Conservation (phyloP, 2,113 vertebrate genomes). For the Albula glossodonta region DNA sequence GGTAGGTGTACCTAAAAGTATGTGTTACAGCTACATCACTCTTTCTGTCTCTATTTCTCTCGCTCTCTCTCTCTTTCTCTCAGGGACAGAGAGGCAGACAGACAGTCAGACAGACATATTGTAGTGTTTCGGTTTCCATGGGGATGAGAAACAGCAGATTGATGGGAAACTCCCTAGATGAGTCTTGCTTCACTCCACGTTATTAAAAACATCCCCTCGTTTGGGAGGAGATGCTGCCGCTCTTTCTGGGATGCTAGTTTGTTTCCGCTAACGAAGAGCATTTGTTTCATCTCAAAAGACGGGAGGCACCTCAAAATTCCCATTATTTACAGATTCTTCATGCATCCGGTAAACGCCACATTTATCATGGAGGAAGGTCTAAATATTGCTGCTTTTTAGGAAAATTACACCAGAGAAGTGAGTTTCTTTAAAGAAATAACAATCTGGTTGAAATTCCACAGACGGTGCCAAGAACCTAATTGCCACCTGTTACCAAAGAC, state of each 20-base stretch:
- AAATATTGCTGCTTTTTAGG: not conserved
- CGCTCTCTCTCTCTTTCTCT: too few species aligned
- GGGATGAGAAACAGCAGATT: constrained; percentile 62
- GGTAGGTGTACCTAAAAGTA: too few species aligned
- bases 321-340: constrained; percentile 39
- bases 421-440: too few species aligned
- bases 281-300: constrained; percentile 64
- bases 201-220: constrained; percentile 77
- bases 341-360: constrained; percentile 18
- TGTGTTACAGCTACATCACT: too few species aligned
- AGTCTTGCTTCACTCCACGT: constrained; percentile 61
- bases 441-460: too few species aligned
- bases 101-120: constrained; percentile 32
- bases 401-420: not conserved
- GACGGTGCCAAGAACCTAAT: not conserved
- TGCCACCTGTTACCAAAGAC: not conserved
- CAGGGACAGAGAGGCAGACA: too few species aligned
- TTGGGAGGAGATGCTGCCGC: constrained; percentile 58
- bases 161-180: constrained; percentile 73
- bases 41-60: too few species aligned
- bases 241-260: constrained; percentile 54
- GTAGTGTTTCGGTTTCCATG: constrained; percentile 45
- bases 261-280: constrained; percentile 58
- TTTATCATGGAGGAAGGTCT: constrained; percentile 11
- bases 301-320: constrained; percentile 47